Base-by-base conservation (phyloP, 1,140 invertebrate species). In the Calycopis cecrops region DNA sequence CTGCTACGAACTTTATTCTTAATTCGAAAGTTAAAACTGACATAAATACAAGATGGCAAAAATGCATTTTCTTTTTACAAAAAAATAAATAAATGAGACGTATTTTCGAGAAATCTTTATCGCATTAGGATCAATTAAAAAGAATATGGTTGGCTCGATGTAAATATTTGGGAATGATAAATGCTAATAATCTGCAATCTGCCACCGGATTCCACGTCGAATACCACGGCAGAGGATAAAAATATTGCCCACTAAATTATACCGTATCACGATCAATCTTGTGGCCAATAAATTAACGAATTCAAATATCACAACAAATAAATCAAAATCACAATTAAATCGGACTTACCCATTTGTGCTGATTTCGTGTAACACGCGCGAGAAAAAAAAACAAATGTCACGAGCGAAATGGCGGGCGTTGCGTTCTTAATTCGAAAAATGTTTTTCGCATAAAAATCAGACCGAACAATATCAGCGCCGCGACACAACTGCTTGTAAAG, bases 161-260 rank as follows among this genome's bases (percentile, higher is more conserved):
- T 67, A 66, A 73, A 76, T 76, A 71, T 71, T 70, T 67, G 40
- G 42, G 61, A 77, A 76, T 82, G 78, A 85, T 83, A 69, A 76
- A 85, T 77, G 65, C 49, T 38, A 64, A 52, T 79, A 79, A 85
- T 85, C 78, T 77, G 63, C 64, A 80, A 85, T 83, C 82, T 82
- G 82, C 82, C 82, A 85, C 82, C 59, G 82, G 60, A 83, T 83
- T 81, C 78, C 70, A 67, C 64, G 55, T 47, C 58, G 63, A 61
- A 73, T 74, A 67, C 70, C 57, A 48, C 48, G 35, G 57, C 48
- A 55, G 63, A 68, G 62, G 61, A 61, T 66, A 60, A 54, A 59
- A 54, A 51, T 34, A 60, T 55, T 59, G 54, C 60, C 55, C 61
- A 62, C 40, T 70, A 70, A 68, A 70, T 68, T 70, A 63, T 58